phyloP scores from a whole-genome alignment of 2,797 vertebrate genomes.

The Carcharodon carcharias region DNA sequence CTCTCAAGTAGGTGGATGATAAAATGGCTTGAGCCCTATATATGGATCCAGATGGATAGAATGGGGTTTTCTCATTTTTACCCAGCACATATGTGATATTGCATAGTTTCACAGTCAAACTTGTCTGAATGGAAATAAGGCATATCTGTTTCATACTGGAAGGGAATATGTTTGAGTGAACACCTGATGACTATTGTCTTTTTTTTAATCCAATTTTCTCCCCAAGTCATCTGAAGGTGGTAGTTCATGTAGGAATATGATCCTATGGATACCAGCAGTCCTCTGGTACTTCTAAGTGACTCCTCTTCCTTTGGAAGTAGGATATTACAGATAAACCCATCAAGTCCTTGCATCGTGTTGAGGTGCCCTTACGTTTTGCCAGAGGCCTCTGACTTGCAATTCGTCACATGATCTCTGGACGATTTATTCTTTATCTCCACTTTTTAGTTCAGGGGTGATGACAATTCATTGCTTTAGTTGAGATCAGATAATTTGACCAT shows the following conservation, averaged over 20 bases:
- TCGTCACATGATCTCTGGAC: background rate
- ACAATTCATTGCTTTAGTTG: background rate
- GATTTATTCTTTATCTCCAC: background rate
- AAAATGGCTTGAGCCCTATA: background rate
- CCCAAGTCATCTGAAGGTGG: background rate
- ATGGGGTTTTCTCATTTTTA: background rate
- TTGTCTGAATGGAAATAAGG: too few species aligned
- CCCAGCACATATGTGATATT: background rate
- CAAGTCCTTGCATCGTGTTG: background rate
- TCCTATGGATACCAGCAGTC: background rate
- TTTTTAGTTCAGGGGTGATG: background rate
- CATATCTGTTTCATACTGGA: background rate
- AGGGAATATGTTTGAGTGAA: background rate
- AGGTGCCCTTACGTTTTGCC: background rate
- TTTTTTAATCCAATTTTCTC: background rate
- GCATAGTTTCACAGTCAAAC: background rate
- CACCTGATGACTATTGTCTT: background rate
- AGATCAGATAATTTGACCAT: background rate
- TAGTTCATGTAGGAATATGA: background rate
- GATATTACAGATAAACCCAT: background rate
- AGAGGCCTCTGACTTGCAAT: background rate
- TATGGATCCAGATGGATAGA: background rate
- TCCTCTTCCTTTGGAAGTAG: background rate
- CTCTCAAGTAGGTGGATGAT: background rate
- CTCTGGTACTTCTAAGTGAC: background rate